Evolutionary conservation across 2,113 vertebrate genomes (phyloP).

Genomic region (Rhabdomys dilectus): DNA sequence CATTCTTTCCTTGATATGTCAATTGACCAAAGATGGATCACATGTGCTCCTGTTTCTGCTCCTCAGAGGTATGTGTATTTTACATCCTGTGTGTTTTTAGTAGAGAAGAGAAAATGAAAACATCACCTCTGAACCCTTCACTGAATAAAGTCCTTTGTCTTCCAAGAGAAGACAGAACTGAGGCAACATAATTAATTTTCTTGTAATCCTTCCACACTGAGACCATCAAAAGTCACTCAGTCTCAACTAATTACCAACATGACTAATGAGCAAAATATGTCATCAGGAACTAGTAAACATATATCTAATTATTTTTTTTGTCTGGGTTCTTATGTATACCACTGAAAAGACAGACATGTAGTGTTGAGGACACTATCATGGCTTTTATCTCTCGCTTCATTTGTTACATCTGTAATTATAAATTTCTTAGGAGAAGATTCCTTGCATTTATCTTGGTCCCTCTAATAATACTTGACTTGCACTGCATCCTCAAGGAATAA

Average conservation of each 20-base stretch:
- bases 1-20: not conserved
- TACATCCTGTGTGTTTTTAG: not conserved
- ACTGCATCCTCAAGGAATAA: not conserved
- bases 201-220: constrained; percentile 36
- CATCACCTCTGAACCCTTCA: not conserved
- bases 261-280: not conserved
- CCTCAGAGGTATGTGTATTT: not conserved
- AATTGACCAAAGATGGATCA: too few relatives aligned
- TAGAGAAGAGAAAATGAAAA: not conserved
- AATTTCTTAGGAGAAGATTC: not conserved
- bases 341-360: not conserved
- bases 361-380: not conserved
- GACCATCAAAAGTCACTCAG: not conserved
- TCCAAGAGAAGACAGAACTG: not conserved
- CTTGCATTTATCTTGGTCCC: not conserved
- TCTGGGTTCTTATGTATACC: not conserved
- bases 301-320: not conserved
- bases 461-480: not conserved
- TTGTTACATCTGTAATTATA: not conserved
- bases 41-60: fast-evolving
- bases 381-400: not conserved
- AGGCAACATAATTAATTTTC: constrained; percentile 35
- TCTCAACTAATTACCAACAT: not conserved
- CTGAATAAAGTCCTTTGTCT: constrained; percentile 34
- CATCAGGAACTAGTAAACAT: not conserved